phyloP scores from a whole-genome alignment of 2,797 vertebrate genomes.

The Ctenochaetus hawaiiensis region DNA sequence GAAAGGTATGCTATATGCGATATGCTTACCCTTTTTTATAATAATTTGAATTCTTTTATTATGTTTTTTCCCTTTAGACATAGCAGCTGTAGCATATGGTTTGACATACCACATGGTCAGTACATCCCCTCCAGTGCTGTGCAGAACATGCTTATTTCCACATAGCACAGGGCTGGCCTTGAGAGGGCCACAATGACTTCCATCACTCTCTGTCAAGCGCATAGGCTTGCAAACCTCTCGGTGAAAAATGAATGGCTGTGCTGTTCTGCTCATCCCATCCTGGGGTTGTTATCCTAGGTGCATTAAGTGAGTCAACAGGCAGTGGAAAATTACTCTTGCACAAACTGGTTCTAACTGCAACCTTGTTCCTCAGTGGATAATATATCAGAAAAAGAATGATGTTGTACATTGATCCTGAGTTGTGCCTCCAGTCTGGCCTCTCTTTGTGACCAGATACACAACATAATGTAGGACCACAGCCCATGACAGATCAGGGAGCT shows the following conservation, averaged over 20 bases:
- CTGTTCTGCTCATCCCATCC: conserved; percentile 26
- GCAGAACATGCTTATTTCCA: background rate
- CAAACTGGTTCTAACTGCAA: conserved; percentile 58
- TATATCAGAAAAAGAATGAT: conserved; percentile 47
- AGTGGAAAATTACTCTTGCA: conserved; percentile 60
- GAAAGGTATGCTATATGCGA: too few relatives aligned
- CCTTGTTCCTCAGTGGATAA: conserved; percentile 59
- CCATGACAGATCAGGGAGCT: conserved; percentile 50
- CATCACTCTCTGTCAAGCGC: conserved; percentile 49
- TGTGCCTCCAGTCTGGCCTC: conserved; percentile 52
- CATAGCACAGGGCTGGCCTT: conserved; percentile 24
- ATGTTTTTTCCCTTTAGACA: background rate
- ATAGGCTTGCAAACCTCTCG: conserved; percentile 61
- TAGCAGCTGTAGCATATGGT: background rate
- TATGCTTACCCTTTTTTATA: too few relatives aligned
- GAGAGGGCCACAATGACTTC: conserved; percentile 23
- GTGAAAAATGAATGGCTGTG: conserved; percentile 45
- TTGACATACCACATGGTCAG: background rate
- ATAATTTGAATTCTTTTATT: background rate
- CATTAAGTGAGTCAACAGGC: conserved; percentile 61
- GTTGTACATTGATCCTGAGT: conserved; percentile 60
- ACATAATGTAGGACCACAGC: conserved; percentile 57
- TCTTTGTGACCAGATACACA: conserved; percentile 59
- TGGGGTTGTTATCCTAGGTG: conserved; percentile 46
- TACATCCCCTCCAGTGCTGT: background rate